Base-by-base conservation (phyloP, 2,797 vertebrate species). In the Enteromius paludinosus region DNA sequence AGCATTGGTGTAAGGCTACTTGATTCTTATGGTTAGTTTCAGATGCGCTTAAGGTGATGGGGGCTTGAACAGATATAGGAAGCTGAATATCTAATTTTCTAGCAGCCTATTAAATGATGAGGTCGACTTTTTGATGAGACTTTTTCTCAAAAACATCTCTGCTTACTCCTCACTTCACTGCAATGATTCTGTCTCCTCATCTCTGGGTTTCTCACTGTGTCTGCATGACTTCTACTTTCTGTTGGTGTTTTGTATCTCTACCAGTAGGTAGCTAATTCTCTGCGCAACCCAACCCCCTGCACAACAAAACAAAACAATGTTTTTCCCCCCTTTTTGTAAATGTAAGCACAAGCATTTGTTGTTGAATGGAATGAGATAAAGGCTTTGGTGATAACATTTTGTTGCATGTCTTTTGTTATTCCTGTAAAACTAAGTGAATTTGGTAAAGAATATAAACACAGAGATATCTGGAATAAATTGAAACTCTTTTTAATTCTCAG, bases 361-460 rank as follows among this genome's bases (percentile, higher is more conserved):
- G 69, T 79, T 38, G 18, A 84, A 61, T 72, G 64, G 47, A 88
- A 81, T 78, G 52, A 86, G 81, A 88, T 85, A 83, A 84, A 83
- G 47, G 18, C 64, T 78, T 84, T 79, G 79, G 66, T 71, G 62
- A 81, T 72, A 52, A 78, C 33, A 66, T 75, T 23, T 80, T 69
- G 66, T 79, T 35, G 20, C 35, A 56, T 78, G 56, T 45, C 78
- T 83, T 65, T 4, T 56, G 18, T 83, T 30, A 12, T 59, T 75
- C 0, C 47, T 70, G n/a, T 52, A 52, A 47, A 54, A 14, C 18
- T 12, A 52, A 52, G 10, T 62, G 14, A 59, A 59, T 59, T 4
- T 25, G 3, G 56, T 25, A 25, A 28, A 9, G 17, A 74, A 56
- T 18, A n/a, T 74, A 56, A n/a, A 52, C 4, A 28, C 14, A 28